Evolutionary conservation across 2,888 invertebrate genomes (phyloP).

Genomic region (Lydus trimaculatus): DNA sequence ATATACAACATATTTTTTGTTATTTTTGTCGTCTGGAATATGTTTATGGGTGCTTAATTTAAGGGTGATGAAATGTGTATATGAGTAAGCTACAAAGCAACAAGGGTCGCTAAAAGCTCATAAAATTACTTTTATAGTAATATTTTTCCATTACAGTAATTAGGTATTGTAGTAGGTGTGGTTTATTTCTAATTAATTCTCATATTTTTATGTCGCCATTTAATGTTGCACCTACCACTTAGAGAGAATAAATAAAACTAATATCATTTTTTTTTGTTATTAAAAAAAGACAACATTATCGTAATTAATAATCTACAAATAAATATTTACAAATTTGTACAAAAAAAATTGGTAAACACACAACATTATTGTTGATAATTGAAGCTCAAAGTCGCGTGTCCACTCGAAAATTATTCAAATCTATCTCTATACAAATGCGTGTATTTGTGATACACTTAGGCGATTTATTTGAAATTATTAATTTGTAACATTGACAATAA

Average conservation of each 20-base stretch:
- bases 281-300: not conserved
- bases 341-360: conserved; percentile 3
- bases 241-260: not conserved
- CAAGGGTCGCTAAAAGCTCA: conserved; percentile 9
- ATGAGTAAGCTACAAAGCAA: not conserved
- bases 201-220: conserved; percentile 17
- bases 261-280: not conserved
- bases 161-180: conserved; percentile 19
- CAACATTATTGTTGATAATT: not conserved
- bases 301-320: not conserved
- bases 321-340: not conserved
- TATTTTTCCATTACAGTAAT: conserved; percentile 30
- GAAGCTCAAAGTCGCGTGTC: not conserved
- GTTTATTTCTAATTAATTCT: conserved; percentile 27
- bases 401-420: not conserved
- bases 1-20: not conserved
- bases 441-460: not conserved
- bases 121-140: conserved; percentile 23
- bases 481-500: conserved; percentile 15
- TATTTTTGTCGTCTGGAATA: not conserved
- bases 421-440: not conserved
- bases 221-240: conserved; percentile 17
- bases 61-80: conserved; percentile 1
- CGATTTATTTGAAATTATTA: not conserved
- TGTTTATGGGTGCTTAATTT: not conserved